Evolutionary conservation across 2,113 vertebrate genomes (phyloP).

Genomic region (Entelurus aequoreus): DNA sequence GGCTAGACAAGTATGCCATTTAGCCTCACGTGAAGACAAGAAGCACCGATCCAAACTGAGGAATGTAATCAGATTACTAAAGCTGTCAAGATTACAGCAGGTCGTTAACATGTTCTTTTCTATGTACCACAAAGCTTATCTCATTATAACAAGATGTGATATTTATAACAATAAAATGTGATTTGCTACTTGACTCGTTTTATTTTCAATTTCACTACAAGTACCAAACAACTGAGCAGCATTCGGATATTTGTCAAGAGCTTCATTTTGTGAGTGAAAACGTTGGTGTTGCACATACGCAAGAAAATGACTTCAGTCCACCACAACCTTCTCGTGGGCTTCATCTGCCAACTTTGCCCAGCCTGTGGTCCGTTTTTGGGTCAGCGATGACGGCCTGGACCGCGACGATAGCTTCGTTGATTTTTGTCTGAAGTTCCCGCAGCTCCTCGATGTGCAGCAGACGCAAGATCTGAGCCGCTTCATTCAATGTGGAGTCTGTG

Average conservation of each 20-base stretch:
- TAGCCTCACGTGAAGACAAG: not conserved
- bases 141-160: slow-evolving; percentile 66
- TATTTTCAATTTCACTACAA: not conserved
- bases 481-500: slow-evolving; percentile 91
- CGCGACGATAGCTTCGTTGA: slow-evolving; percentile 95
- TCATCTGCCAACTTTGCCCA: slow-evolving; percentile 98
- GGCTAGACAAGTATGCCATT: not conserved
- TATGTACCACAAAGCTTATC: slow-evolving; percentile 48
- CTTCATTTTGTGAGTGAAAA: no score
- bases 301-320: not conserved
- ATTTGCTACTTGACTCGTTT: slow-evolving; percentile 43
- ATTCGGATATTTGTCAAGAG: no score
- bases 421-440: slow-evolving; percentile 91
- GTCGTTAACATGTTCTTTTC: not conserved
- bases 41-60: not conserved
- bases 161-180: slow-evolving; percentile 77
- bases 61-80: slow-evolving; percentile 20
- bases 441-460: slow-evolving; percentile 97
- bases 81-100: slow-evolving; percentile 4
- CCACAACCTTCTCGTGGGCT: not conserved
- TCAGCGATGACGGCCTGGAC: slow-evolving; percentile 97
- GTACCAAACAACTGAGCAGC: not conserved
- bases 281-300: no score
- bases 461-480: slow-evolving; percentile 90
- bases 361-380: slow-evolving; percentile 95